phyloP scores from a whole-genome alignment of 1,140 invertebrate species.

The Drosophila novamexicana region DNA sequence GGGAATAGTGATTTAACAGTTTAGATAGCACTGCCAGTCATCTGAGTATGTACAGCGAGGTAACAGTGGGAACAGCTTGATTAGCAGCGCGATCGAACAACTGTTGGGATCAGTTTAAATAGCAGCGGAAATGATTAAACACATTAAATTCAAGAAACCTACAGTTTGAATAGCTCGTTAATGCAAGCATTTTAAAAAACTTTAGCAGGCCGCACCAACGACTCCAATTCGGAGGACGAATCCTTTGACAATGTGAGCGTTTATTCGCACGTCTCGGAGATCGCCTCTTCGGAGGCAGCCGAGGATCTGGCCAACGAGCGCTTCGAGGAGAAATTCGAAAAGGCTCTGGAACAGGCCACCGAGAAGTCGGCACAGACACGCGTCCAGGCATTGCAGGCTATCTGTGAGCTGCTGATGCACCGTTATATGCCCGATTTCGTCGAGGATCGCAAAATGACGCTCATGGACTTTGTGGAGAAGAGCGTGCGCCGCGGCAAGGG shows the following conservation, averaged over 20 bases:
- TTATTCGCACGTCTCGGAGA: slow-evolving; percentile 88
- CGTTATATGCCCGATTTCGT: slow-evolving; percentile 93
- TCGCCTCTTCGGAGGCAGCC: slow-evolving; percentile 87
- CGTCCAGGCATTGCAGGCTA: slow-evolving; percentile 88
- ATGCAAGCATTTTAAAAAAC: neutral
- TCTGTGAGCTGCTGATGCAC: slow-evolving; percentile 91
- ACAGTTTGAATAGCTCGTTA: neutral
- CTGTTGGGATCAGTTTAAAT: neutral
- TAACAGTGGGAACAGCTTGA: neutral
- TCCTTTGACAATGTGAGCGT: slow-evolving; percentile 89
- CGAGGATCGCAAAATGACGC: slow-evolving; percentile 90
- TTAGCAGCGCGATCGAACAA: neutral
- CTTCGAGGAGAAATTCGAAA: slow-evolving; percentile 94
- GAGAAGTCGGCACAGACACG: slow-evolving; percentile 94
- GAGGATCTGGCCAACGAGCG: slow-evolving; percentile 87
- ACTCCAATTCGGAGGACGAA: slow-evolving; percentile 88
- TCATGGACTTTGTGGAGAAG: slow-evolving; percentile 92
- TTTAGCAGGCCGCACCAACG: slow-evolving; percentile 66
- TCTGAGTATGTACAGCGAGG: too few species aligned
- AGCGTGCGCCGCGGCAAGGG: slow-evolving; percentile 92
- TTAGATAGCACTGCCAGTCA: slow-evolving; percentile 2
- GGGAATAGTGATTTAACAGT: slow-evolving; percentile 1
- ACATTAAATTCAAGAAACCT: too few species aligned
- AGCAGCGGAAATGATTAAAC: neutral
- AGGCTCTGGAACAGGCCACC: slow-evolving; percentile 93